Conservation (phyloP, 2,113 vertebrate genomes). For the Agelaius tricolor region DNA sequence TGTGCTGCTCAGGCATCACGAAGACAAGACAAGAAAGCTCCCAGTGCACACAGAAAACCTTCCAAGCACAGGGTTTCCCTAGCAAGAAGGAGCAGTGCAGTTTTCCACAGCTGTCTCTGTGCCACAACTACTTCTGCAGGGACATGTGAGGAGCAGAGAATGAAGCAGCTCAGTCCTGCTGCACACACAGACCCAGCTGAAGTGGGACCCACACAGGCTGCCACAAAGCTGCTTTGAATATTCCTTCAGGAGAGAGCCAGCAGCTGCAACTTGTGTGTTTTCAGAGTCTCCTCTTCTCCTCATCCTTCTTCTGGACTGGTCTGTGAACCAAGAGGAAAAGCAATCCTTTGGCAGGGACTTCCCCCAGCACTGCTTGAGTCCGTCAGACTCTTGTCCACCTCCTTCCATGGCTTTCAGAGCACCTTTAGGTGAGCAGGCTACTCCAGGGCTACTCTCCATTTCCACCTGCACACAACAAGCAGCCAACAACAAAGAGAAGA, state of each 20-base stretch:
- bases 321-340: neutral
- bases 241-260: neutral
- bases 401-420: neutral
- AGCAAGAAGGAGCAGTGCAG: neutral
- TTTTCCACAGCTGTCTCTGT: neutral
- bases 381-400: neutral
- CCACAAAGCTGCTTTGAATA: neutral
- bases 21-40: neutral
- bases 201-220: neutral
- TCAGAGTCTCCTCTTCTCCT: neutral
- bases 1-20: neutral
- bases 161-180: neutral
- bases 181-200: neutral
- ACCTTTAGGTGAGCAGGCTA: neutral
- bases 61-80: neutral
- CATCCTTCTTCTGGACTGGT: neutral
- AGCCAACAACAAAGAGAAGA: neutral
- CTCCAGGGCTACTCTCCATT: neutral
- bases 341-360: neutral
- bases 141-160: neutral
- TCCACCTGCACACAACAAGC: neutral
- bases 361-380: neutral
- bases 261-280: neutral
- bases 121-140: neutral
- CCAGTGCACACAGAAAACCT: neutral